Evolutionary conservation across 1,140 invertebrate genomes (phyloP), one percentile per base, ranked within the genome.

Genomic region (Hyphantria cunea): DNA sequence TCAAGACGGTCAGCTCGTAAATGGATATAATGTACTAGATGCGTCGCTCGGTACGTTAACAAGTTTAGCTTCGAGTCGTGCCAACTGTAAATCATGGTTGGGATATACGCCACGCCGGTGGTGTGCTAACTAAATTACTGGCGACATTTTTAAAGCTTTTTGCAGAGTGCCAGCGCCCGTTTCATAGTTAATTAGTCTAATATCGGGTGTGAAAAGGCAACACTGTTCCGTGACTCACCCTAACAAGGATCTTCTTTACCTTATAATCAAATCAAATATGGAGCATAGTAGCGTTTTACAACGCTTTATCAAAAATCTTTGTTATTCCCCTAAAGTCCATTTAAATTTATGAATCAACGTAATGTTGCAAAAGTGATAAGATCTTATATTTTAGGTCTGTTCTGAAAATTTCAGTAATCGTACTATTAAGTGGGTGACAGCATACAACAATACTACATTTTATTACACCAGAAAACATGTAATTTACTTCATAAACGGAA

Each of bases 101-200:
- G 60, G 62, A 17, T 39, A 63, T 34, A 1, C 49, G 66, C 59
- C 47, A 54, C 55, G 55, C 48, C 67, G 53, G 42, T 50, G 65
- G 61, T 63, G 56, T 50, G 14, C 34, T 88, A 88, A 88, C 80
- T 82, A 70, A 84, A 81, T 88, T 84, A 88, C 76, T 60, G 74
- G 75, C 67, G 76, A 82, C 78, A 60, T 85, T 85, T 85, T 86
- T 88, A 85, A 86, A 84, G 84, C 84, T 86, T 84, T 88, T 88
- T 82, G 78, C 80, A 70, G 71, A 70, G 74, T 25, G 44, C 17
- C 17, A 56, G 64, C 68, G 67, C 52, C 62, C 70, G 72, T 68
- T 73, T 80, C 71, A 62, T 64, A 71, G 65, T 78, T 82, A 86
- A 84, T 86, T 74, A 85, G 68, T 71, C 73, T 80, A 79, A 83